These are phyloP conservation scores for Gadus chalcogrammus DNA, from an alignment of 2,113 vertebrate genomes.

Conservation along the genomic window DNA sequence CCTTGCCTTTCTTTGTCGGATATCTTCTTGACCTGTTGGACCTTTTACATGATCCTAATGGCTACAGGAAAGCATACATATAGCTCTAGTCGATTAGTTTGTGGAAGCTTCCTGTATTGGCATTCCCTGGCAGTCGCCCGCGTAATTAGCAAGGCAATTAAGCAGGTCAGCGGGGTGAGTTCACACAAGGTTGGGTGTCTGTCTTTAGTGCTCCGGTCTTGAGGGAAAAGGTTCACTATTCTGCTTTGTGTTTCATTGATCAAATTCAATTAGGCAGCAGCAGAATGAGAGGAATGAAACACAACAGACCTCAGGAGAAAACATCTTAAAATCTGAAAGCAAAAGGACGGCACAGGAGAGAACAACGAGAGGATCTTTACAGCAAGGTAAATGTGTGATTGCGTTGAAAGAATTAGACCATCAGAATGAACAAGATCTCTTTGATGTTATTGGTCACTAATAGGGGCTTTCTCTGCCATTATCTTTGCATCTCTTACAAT, in stretches of 20 bases:
- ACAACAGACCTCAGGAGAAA: neutral
- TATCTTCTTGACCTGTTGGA: neutral
- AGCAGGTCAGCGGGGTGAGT: slow-evolving; percentile 45
- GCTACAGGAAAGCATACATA: neutral
- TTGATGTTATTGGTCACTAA: no score
- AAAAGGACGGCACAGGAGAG: neutral
- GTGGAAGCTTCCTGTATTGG: slow-evolving; percentile 35
- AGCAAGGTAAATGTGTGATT: neutral
- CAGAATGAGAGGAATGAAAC: slow-evolving; percentile 3
- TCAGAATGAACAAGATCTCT: no score
- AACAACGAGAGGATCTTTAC: neutral
- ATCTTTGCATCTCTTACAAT: no score
- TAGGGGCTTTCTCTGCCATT: no score
- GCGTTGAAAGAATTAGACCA: no score
- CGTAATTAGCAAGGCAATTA: slow-evolving; percentile 63
- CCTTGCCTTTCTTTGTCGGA: neutral
- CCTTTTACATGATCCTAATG: neutral
- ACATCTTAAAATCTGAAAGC: neutral
- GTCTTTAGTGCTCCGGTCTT: slow-evolving; percentile 51
- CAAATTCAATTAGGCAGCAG: slow-evolving; percentile 41
- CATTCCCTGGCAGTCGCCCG: slow-evolving; percentile 41
- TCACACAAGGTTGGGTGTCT: slow-evolving; percentile 54
- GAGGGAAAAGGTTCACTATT: slow-evolving; percentile 47
- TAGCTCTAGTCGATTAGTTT: no score
- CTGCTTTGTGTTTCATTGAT: slow-evolving; percentile 55